Evolutionary conservation across 2,113 vertebrate genomes (phyloP), one percentile per base, ranked within the genome.

Genomic region (Dasyprocta punctata): DNA sequence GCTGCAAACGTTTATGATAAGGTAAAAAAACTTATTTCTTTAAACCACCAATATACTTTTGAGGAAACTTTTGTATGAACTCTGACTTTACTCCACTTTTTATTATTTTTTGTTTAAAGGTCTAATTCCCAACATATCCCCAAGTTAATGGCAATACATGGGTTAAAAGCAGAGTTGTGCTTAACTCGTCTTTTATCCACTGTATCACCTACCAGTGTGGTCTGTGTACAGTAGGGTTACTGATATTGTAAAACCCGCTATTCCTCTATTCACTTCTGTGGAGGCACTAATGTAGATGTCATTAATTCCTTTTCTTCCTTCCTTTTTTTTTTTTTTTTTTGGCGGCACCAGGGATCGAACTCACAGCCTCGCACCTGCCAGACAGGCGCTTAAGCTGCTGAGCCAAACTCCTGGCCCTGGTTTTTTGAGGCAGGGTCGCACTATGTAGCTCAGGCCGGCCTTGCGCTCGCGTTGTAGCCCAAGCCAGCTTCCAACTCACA

Each of bases 251-350:
- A 80, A 86, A 86, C 73, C 13, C 82, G 38, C n/a, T 38, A 87
- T 63, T 86, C 56, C 8, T 87, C 36, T 84, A 30, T 83, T 67
- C 36, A 91, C 60, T 84, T 89, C 44, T 58, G 12, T 20, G 75
- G 36, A 61, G 30, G 38, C 33, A 92, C 22, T 54, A 61, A 85
- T 75, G 61, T 28, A 14, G 33, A 60, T 38, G 92, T 91, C 60
- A 89, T 86, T 86, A 92, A 92, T 86, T 89, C 20, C 71, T 7
- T 84, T 92, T 54, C 33, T n/a, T n/a, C n/a, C n/a, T n/a, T n/a
- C n/a, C n/a, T n/a, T n/a, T n/a, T n/a, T n/a, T n/a, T n/a, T n/a
- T n/a, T n/a, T n/a, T n/a, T n/a, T n/a, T n/a, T n/a, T n/a, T n/a
- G n/a, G n/a, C n/a, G n/a, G n/a, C n/a, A n/a, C n/a, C n/a, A n/a